phyloP scores from a whole-genome alignment of 1,140 invertebrate species.

The Oedothorax gibbosus region DNA sequence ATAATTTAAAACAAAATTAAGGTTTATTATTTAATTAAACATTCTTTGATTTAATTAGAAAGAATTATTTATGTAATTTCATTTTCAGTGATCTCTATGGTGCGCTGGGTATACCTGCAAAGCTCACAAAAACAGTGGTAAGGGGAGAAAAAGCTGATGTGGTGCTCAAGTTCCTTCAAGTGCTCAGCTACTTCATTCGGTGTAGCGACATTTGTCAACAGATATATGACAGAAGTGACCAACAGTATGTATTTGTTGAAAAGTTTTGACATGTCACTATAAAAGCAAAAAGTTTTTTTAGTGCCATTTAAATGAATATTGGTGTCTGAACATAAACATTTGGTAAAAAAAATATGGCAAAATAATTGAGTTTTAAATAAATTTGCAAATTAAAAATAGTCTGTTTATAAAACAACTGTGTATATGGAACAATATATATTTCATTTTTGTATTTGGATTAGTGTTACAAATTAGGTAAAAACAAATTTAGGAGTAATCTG shows the following conservation, averaged over 20 bases:
- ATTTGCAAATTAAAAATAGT: too few species aligned
- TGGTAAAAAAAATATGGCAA: too few species aligned
- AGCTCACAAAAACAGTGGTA: conserved; percentile 82
- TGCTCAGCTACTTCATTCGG: conserved; percentile 85
- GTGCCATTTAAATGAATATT: too few species aligned
- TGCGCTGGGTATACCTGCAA: conserved; percentile 80
- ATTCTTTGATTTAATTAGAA: not conserved
- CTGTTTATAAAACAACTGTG: too few species aligned
- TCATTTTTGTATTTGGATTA: too few species aligned
- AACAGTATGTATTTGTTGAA: not conserved
- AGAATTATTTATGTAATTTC: not conserved
- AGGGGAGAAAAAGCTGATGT: conserved; percentile 77
- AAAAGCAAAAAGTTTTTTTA: too few species aligned
- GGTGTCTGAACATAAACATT: not conserved
- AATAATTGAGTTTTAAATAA: too few species aligned
- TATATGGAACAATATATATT: too few species aligned
- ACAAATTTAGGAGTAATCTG: too few species aligned
- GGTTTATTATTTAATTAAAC: not conserved
- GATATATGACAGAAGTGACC: conserved; percentile 60
- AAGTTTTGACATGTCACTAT: not conserved
- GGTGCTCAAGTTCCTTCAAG: conserved; percentile 71
- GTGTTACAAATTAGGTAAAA: too few species aligned
- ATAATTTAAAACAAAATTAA: not conserved
- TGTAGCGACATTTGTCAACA: conserved; percentile 77
- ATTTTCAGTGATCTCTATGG: conserved; percentile 79